Conservation (phyloP, 2,797 vertebrate species). For the Poecile montanus region DNA sequence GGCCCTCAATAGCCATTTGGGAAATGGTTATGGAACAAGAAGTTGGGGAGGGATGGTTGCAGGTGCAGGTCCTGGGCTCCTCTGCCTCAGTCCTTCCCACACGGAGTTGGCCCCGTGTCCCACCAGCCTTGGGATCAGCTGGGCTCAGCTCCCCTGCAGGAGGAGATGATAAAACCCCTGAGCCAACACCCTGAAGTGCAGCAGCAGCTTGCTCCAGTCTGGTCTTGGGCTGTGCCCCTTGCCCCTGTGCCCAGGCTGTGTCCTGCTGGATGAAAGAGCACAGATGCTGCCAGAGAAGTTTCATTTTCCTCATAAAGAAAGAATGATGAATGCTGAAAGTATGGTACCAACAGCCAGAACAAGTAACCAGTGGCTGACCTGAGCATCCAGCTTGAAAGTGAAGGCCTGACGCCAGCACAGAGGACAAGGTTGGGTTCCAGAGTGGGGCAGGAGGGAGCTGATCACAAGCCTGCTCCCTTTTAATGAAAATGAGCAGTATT, state of each 20-base stretch:
- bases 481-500: not conserved
- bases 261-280: not conserved
- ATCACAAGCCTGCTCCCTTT: not conserved
- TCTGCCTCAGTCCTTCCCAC: not conserved
- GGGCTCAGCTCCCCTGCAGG: not conserved
- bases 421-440: not conserved
- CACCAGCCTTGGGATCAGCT: not conserved
- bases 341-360: not conserved
- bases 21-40: constrained; percentile 55
- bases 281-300: not conserved
- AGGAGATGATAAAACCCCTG: not conserved
- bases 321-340: not conserved
- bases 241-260: not conserved
- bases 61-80: not conserved
- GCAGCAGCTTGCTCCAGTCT: rapidly evolving
- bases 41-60: not conserved
- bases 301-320: not conserved
- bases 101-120: not conserved
- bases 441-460: not conserved
- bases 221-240: not conserved
- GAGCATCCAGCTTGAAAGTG: not conserved
- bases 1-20: constrained; percentile 46
- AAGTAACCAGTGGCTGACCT: not conserved
- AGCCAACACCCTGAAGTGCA: not conserved
- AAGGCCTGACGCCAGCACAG: not conserved